Conservation (phyloP, 2,797 vertebrate species). For the Mareca penelope region DNA sequence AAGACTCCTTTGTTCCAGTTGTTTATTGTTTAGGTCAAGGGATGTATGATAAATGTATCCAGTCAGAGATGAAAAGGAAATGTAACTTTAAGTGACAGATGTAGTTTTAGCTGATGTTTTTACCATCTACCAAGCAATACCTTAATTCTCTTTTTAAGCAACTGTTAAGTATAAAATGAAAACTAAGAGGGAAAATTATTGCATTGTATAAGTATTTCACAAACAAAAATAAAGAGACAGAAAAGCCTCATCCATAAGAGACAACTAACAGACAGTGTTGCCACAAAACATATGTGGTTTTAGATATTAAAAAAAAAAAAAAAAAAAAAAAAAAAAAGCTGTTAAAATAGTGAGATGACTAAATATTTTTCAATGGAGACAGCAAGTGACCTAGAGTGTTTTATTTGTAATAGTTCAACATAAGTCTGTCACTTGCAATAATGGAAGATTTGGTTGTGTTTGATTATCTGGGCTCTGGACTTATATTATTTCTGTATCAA, state of each 20-base stretch:
- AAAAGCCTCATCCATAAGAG: background rate
- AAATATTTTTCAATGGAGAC: background rate
- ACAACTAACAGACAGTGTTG: background rate
- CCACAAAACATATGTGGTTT: background rate
- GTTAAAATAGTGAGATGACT: background rate
- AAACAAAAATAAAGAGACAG: background rate
- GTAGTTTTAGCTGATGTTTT: background rate
- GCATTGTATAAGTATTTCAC: background rate
- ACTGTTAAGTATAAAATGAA: background rate
- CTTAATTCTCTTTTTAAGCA: background rate
- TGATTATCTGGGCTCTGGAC: background rate
- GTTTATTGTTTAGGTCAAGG: constrained; percentile 58
- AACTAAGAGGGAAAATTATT: background rate
- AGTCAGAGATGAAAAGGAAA: constrained; percentile 54
- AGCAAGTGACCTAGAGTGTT: background rate
- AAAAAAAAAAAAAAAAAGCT: background rate
- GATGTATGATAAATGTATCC: constrained; percentile 73
- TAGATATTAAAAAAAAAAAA: background rate
- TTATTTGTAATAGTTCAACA: background rate
- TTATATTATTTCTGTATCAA: background rate
- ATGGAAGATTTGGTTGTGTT: background rate
- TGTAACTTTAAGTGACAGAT: background rate
- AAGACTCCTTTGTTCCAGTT: constrained; percentile 24
- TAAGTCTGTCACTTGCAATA: background rate
- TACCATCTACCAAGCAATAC: background rate